Evolutionary conservation across 1,140 invertebrate genomes (phyloP), one percentile per base, ranked within the genome.

Genomic region (Tyrophagus putrescentiae): DNA sequence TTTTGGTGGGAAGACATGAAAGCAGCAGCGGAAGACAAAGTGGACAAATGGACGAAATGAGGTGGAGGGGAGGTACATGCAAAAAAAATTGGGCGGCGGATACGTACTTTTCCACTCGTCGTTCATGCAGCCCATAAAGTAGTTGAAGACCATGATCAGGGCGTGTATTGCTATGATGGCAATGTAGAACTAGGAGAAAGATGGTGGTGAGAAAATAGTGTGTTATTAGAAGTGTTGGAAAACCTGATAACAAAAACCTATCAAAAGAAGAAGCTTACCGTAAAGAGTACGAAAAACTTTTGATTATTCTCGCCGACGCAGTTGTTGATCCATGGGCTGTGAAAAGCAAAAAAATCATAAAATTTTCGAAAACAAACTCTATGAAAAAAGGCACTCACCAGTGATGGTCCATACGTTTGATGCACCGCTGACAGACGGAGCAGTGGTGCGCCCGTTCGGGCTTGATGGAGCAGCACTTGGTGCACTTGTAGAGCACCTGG

Each of bases 261-360:
- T 54, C 5, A 28, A 21, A 34, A 21, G n/a, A 16, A 36, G 29
- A 2, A 1, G 23, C 41, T 62, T 50, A 62, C 45, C 9, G 63
- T 64, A 57, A 61, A 68, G 52, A 63, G 25, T 64, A 98, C 92
- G 79, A 99, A 98, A 76, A 87, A 98, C 74, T 98, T 98, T 77
- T 98, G 96, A 79, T 99, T 99, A 69, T 89, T 92, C 76, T 98
- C 93, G 5, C 95, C 96, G 4, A 99, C 93, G 76, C 96, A 99
- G 72, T 99, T 99, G 70, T 98, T 98, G 0, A 98, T 87, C 88
- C 90, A 96, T 0, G 91, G 92, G 75, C 93, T 98, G 71, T 98
- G 39, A 57, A 27, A 21, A 27, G 18, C 6, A 48, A 48, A 27
- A 29, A 7, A 58, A 11, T 7, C 5, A 58, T 57, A 23, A 50